phyloP scores from a whole-genome alignment of 1,140 invertebrate genomes.

The Lethocerus indicus region DNA sequence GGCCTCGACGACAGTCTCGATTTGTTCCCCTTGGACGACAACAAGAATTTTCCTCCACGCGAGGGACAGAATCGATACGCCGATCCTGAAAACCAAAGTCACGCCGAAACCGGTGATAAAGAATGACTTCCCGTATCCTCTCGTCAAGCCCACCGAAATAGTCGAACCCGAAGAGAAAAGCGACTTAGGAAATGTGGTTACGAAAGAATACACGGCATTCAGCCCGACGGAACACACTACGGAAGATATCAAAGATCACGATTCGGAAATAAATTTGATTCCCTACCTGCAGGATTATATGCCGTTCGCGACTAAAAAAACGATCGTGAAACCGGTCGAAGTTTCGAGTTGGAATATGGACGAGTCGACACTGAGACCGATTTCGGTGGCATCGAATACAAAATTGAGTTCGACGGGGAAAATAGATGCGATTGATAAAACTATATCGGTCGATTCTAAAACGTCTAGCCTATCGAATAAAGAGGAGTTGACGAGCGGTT shows the following conservation, averaged over 20 bases:
- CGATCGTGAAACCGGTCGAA: slow-evolving; percentile 7
- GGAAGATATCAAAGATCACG: slow-evolving; percentile 17
- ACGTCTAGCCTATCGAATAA: too few relatives aligned
- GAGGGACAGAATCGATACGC: slow-evolving; percentile 28
- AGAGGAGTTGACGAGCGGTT: too few relatives aligned
- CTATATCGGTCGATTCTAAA: too few relatives aligned
- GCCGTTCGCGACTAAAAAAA: slow-evolving; percentile 27
- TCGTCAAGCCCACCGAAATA: slow-evolving; percentile 16
- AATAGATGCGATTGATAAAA: too few relatives aligned
- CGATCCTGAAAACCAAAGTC: slow-evolving; percentile 27
- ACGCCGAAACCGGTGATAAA: slow-evolving; percentile 22
- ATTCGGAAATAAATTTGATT: slow-evolving; percentile 22
- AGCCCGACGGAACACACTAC: slow-evolving; percentile 17
- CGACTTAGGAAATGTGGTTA: slow-evolving; percentile 5
- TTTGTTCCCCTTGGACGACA: slow-evolving; percentile 26
- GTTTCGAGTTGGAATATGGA: slow-evolving; percentile 1
- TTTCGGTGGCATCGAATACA: slow-evolving; percentile 18
- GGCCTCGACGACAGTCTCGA: slow-evolving; percentile 21
- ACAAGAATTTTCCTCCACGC: slow-evolving; percentile 25
- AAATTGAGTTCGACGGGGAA: slow-evolving; percentile 1
- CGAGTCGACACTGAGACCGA: slow-evolving; percentile 11
- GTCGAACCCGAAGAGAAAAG: slow-evolving; percentile 11
- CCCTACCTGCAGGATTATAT: slow-evolving; percentile 33
- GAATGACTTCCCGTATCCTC: slow-evolving; percentile 20
- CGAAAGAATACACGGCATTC: slow-evolving; percentile 19